Conservation (phyloP, 2,888 invertebrate species). For the Hymenopus coronatus region DNA sequence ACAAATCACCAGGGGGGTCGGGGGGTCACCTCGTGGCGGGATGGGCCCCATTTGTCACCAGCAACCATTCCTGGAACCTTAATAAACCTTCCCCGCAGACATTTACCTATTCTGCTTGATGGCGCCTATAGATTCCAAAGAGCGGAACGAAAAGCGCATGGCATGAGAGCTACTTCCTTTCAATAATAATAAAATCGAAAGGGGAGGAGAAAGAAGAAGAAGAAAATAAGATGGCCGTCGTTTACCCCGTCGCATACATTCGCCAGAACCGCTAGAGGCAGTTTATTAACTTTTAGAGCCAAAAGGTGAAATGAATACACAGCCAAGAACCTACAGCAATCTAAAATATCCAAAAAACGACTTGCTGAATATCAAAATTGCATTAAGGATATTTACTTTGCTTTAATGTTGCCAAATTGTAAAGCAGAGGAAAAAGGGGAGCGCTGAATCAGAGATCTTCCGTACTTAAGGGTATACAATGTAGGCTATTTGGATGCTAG, state of each 20-base stretch:
- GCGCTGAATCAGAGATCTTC: neutral
- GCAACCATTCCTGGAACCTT: neutral
- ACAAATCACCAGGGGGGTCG: neutral
- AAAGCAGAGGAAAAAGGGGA: neutral
- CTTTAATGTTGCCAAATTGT: neutral
- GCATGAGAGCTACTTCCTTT: neutral
- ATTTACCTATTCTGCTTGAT: conserved; percentile 6
- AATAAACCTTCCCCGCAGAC: neutral
- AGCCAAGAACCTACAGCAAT: neutral
- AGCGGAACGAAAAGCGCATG: neutral
- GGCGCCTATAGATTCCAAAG: neutral
- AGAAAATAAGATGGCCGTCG: neutral
- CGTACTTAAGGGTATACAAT: neutral
- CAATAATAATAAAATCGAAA: neutral
- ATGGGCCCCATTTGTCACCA: neutral
- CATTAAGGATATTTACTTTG: neutral
- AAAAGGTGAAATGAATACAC: neutral
- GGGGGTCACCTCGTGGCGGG: neutral
- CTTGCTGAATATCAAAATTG: neutral
- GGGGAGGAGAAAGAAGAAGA: neutral
- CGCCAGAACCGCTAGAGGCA: neutral
- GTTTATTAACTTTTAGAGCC: neutral
- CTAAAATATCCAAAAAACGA: neutral
- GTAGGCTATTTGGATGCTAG: neutral
- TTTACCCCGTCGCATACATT: neutral